Base-by-base conservation (phyloP, 2,113 vertebrate species). In the Condylura cristata region DNA sequence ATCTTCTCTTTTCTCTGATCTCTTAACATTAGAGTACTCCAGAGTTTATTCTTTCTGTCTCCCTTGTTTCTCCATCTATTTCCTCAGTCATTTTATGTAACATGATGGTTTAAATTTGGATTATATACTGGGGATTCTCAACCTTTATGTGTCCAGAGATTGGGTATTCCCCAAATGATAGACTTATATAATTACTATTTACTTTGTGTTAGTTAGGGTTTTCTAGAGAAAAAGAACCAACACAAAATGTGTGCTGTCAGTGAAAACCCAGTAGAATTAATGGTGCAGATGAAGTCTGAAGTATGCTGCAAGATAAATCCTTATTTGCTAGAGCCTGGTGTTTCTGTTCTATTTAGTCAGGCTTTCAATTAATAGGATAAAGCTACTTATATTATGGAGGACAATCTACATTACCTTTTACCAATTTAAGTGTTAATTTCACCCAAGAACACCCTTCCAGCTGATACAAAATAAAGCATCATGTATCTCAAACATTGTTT, bases 401-500 rank as follows among this genome's bases (percentile, higher is more conserved):
- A 6, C n/a, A 85, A 71, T 58, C 79, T 80, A 20, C 30, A 85
- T 85, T 70, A 85, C n/a, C 41, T 66, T 41, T 93, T 39, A 46
- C 26, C n/a, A 46, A n/a, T 65, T 82, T 75, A 68, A 93, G 75
- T 81, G 32, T 89, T 66, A 93, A 14, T 68, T 39, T 78, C 46
- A 84, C 56, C 82, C 18, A 30, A 61, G 80, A 88, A 75, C 16
- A 66, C 10, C 53, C 28, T 76, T 13, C 84, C 63, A 13, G 17
- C 75, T 86, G 76, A 72, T 6, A 78, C 51, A 37, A 79, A 76
- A 88, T 87, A 75, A 89, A 86, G 37, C 13, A 65, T 37, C 44
- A n/a, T n/a, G 56, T 18, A 71, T 80, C n/a, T 81, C 78, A 93
- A 87, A 68, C 8, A 79, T 68, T 61, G 88, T 68, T 79, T 95